A percentile compares a stretch with the other conserved stretches of the same genome.
phyloP scores from a whole-genome alignment of 2,888 invertebrate genomes.

The Caenorhabditis sp. region DNA sequence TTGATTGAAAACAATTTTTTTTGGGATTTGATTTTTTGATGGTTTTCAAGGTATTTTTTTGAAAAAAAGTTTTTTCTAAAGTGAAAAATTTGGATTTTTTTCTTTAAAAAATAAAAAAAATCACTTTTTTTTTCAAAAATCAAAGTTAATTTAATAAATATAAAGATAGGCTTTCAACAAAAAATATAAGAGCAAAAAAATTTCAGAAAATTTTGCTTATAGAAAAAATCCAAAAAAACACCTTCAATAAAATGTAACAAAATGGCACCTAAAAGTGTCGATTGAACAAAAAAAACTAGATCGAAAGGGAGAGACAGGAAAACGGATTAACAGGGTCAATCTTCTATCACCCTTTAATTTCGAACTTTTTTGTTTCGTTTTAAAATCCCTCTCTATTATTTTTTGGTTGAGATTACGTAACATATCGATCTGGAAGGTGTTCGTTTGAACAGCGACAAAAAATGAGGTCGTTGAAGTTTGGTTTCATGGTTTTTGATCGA shows the following conservation, averaged over 20 bases:
- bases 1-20: background rate
- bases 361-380: background rate
- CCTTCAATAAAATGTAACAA: background rate
- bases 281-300: background rate
- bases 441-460: background rate
- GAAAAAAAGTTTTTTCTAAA: no score
- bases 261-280: no score
- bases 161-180: no score
- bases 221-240: background rate
- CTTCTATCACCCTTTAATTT: background rate
- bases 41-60: background rate
- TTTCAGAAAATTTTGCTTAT: no score
- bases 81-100: no score
- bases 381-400: background rate
- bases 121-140: no score
- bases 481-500: no score
- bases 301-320: no score
- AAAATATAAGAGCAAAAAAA: no score
- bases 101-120: no score
- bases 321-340: background rate
- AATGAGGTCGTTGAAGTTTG: background rate
- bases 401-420: background rate
- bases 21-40: background rate
- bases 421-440: background rate
- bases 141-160: no score